Evolutionary conservation across 2,113 vertebrate species (phyloP), one percentile per base, ranked within the genome.

Genomic region (Ovis canadensis): DNA sequence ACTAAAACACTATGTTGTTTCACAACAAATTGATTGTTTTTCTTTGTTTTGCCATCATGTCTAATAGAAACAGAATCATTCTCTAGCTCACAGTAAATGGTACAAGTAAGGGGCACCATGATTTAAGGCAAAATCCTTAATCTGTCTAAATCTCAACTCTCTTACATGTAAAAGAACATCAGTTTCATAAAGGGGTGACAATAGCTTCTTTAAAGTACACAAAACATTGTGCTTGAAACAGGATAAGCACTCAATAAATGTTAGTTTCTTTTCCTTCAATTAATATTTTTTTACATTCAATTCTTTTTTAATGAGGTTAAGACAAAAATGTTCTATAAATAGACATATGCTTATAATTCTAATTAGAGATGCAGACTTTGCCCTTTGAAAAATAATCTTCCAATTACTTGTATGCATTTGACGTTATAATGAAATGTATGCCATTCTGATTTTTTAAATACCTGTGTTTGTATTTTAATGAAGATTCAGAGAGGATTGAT

Each of bases 381-480:
- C 33, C 36, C 45, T 91, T 88, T 84, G n/a, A 71, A 90, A 86
- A 91, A 90, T 19, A 40, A 57, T n/a, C 10, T 94, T 80, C 62
- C 67, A 96, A 91, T 86, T n/a, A n/a, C 33, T 71, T 62, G 43
- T 55, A 5, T 88, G 12, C 15, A 43, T 92, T 95, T 95, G 78
- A 74, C 0, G 52, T 54, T 6, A 33, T 80, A 77, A 40, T 50
- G 7, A 81, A 95, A 92, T 80, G 5, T 59, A 50, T 89, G 50
- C 4, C 48, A 90, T 59, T 96, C 94, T 93, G 60, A 96, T 55
- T 95, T 85, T 84, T 48, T 89, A 89, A 94, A 78, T 91, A 31
- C 1, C 14, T 88, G 2, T 90, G 19, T 45, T 90, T 85, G 29
- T 54, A 81, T 43, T 96, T 94, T 94, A 87, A 85, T 54, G 81